phyloP scores from a whole-genome alignment of 1,140 invertebrate genomes.

The Rhynchophorus ferrugineus region DNA sequence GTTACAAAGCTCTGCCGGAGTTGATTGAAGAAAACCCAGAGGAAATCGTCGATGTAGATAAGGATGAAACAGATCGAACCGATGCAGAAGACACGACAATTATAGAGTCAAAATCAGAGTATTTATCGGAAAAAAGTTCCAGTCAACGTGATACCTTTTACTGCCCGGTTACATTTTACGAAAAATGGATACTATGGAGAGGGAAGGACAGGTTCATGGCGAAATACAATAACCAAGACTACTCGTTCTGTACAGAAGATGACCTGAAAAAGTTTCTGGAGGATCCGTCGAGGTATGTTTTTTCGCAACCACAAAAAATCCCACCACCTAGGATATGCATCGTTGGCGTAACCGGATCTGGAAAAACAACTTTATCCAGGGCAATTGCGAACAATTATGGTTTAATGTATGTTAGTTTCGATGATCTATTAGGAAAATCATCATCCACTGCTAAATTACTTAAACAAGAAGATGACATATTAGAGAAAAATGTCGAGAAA shows the following conservation, averaged over 20 bases:
- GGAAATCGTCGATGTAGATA: slow-evolving; percentile 28
- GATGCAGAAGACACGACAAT: slow-evolving; percentile 34
- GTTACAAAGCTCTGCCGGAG: slow-evolving; percentile 28
- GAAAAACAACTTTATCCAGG: slow-evolving; percentile 45
- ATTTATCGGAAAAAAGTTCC: slow-evolving; percentile 37
- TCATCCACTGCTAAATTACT: slow-evolving; percentile 35
- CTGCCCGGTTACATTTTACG: slow-evolving; percentile 47
- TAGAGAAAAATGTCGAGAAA: slow-evolving; percentile 38
- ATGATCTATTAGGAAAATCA: slow-evolving; percentile 19
- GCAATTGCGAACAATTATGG: slow-evolving; percentile 46
- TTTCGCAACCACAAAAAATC: slow-evolving; percentile 38
- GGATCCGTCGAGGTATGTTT: slow-evolving; percentile 41
- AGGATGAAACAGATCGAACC: slow-evolving; percentile 20
- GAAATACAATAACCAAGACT: slow-evolving; percentile 45
- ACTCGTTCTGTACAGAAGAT: slow-evolving; percentile 43
- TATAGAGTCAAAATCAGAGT: slow-evolving; percentile 32
- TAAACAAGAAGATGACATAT: slow-evolving; percentile 38
- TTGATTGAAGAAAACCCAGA: slow-evolving; percentile 29
- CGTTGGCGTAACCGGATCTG: slow-evolving; percentile 44
- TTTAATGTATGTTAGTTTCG: slow-evolving; percentile 45
- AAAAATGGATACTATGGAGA: slow-evolving; percentile 48
- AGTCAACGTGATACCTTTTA: slow-evolving; percentile 49
- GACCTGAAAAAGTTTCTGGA: slow-evolving; percentile 42
- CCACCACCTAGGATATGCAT: slow-evolving; percentile 48
- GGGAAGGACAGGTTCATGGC: slow-evolving; percentile 46